Percentiles rank a stretch among this genome's conserved stretches.
Conservation (phyloP, 2,113 vertebrate genomes). For the Mystacornis crossleyi region DNA sequence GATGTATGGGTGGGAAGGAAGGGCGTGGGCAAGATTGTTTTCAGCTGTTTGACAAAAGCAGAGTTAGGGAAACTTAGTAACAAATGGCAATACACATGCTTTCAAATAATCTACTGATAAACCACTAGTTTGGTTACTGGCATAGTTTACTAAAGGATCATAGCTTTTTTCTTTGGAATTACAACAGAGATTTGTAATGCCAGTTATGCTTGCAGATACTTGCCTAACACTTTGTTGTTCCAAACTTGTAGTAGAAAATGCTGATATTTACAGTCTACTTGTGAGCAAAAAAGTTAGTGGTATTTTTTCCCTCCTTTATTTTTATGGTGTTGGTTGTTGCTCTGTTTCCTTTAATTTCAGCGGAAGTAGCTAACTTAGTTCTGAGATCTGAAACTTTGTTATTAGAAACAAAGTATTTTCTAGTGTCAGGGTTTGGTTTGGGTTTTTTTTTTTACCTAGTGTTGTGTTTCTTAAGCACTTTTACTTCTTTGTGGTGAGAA, state of each 20-base stretch:
- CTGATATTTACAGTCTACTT: neutral
- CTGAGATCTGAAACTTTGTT: neutral
- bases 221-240: neutral
- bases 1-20: neutral
- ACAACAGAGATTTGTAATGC: neutral
- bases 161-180: neutral
- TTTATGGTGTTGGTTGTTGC: neutral
- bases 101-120: neutral
- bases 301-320: neutral
- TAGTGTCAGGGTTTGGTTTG: neutral
- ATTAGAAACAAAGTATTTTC: neutral
- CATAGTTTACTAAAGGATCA: neutral
- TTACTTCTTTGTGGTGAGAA: neutral
- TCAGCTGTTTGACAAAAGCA: neutral
- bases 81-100: neutral
- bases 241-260: neutral
- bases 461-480: neutral
- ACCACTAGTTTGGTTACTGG: neutral
- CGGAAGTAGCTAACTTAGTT: neutral
- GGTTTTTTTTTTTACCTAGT: neutral
- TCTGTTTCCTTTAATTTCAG: neutral
- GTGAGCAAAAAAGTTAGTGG: neutral
- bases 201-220: neutral
- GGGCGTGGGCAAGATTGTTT: neutral
- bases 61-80: neutral